Base-by-base conservation (phyloP, 2,888 invertebrate species). In the Carpatolechia fugitivella region DNA sequence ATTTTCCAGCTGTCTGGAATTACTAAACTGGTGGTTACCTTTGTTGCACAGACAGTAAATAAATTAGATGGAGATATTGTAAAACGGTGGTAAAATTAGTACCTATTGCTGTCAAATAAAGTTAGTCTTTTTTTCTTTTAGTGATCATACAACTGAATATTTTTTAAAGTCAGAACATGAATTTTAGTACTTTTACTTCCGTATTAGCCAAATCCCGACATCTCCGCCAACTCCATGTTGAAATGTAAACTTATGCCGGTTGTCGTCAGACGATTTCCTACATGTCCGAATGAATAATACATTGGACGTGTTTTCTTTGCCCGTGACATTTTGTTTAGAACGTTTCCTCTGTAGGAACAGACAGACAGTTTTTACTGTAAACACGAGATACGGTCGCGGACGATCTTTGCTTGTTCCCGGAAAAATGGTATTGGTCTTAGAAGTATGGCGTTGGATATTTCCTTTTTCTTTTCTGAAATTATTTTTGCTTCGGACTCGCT, bases 211-310 rank as follows among this genome's bases (percentile, higher is more conserved):
- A n/a, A 20, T 38, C 24, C 11, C 38, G 13, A 10, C 35, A 11
- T 36, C 46, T 54, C 48, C 20, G 47, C 47, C 36, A 36, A 30
- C 38, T 47, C 5, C 46, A 29, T 36, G 29, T 16, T 20, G 33
- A 18, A 29, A 40, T 24, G 33, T 46, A 30, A 20, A 46, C 51
- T 51, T 46, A 51, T 50, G 46, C 20, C 20, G 20, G 44, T 52
- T 50, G 50, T 35, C 46, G 53, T 41, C 56, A 20, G 53, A 36
- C 53, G 36, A 56, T 56, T 54, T 54, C 52, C 54, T 54, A 30
- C 56, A 47, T 56, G 53, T 53, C 41, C 24, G 49, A 30, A 44
- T 56, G 56, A 53, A 56, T 56, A 56, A 56, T 56, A 56, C 56
- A 56, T 56, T 18, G 48, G 18, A 48, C 40, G 38, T 41, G 49